Base-by-base conservation (phyloP, 2,888 invertebrate genomes). In the Lottia scabra region DNA sequence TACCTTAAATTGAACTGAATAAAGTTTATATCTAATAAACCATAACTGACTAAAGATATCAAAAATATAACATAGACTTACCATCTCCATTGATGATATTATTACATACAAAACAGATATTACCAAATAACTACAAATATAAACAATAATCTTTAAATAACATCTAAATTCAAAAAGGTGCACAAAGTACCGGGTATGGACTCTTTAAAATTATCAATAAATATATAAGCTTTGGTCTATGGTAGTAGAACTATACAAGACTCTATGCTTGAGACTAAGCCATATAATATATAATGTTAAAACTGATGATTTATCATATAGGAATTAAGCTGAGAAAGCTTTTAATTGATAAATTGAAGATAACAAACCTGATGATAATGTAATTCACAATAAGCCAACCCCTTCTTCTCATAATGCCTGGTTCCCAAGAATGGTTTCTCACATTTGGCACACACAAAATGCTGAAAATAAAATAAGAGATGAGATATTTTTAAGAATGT, bases 361-460 rank as follows among this genome's bases (percentile, higher is more conserved):
- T 46, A n/a, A 72, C 71, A 63, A 72, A 90, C 90, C 88, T 90
- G 91, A 91, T 99, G 99, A 91, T 99, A 99, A 90, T 99, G 99
- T 75, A 95, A 97, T 91, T 99, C 99, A 90, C 99, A 99, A 90
- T 99, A 99, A 0, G 99, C 99, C 81, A 99, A 78, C 3, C 89
- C 99, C 86, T 98, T 98, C 91, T 97, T 97, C 91, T 99, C 99
- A 89, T 98, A 99, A 91, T 99, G 99, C 0, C 99, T 95, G 91
- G 98, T 97, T 0, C 99, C 99, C 87, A 98, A 93, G 92, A 99
- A 99, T 0, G 99, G 99, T 90, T 99, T 99, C 91, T 99, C 99
- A 90, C 99, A 99, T 90, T 98, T 98, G 80, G 99, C 98, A 90
- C 99, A 99, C 1, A 99, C 99, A 90, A 99, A 99, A 91, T 99